These are phyloP conservation scores for Meliscaeva auricollis DNA, from an alignment of 2,888 invertebrate species.

Conservation along the genomic window DNA sequence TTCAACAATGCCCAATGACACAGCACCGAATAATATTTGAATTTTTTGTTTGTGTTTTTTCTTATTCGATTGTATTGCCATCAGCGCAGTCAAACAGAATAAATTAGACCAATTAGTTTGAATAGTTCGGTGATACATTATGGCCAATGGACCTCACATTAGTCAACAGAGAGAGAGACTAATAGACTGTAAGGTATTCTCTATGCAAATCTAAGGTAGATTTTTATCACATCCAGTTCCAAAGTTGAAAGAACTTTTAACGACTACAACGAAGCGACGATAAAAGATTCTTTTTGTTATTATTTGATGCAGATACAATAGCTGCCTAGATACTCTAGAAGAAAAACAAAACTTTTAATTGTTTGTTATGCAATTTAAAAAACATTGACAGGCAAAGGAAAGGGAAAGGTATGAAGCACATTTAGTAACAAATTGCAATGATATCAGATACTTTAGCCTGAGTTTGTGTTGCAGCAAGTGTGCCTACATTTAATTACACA, in stretches of 20 bases:
- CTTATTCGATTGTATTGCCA: conserved; percentile 11
- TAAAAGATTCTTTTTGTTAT: background rate
- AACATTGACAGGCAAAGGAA: conserved; percentile 23
- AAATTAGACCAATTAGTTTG: conserved; percentile 26
- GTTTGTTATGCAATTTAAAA: conserved; percentile 18
- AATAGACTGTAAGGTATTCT: background rate
- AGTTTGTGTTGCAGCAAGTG: conserved; percentile 23
- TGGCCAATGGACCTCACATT: background rate
- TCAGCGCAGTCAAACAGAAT: conserved; percentile 12
- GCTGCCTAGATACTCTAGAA: background rate
- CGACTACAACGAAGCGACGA: background rate
- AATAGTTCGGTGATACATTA: conserved; percentile 25
- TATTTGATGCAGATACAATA: background rate
- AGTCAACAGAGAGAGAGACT: background rate
- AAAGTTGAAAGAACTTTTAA: conserved; percentile 33
- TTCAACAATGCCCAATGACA: conserved; percentile 17
- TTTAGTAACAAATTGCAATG: conserved; percentile 30
- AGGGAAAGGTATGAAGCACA: conserved; percentile 10
- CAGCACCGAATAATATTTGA: background rate
- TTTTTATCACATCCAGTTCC: background rate
- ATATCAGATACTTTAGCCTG: conserved; percentile 42
- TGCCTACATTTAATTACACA: conserved; percentile 16
- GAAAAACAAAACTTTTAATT: background rate
- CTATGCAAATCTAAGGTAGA: conserved; percentile 45
- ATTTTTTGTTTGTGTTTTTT: conserved; percentile 1